Conservation (phyloP, 2,888 invertebrate species). For the Sylvicola fuscatus region DNA sequence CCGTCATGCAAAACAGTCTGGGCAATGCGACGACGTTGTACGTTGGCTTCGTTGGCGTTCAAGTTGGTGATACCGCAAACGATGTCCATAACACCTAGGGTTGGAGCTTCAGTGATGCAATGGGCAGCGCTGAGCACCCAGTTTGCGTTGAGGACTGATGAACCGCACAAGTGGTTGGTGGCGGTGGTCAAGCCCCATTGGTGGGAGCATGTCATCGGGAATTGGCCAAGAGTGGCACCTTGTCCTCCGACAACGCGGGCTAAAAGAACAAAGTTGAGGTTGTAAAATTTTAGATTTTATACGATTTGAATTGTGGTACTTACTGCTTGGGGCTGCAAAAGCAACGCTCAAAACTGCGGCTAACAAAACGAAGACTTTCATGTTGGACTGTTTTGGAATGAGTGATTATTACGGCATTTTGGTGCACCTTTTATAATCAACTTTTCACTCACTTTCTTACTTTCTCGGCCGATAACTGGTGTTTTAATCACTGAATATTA, state of each 20-base stretch:
- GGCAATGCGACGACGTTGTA: slow-evolving; percentile 1
- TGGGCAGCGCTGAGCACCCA: slow-evolving; percentile 9
- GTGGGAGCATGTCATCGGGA: slow-evolving; percentile 6
- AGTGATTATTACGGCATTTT: too few relatives aligned
- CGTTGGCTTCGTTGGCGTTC: not conserved
- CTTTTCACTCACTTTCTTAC: too few relatives aligned
- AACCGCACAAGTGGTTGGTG: slow-evolving; percentile 6
- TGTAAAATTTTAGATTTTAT: too few relatives aligned
- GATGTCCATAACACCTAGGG: slow-evolving; percentile 3
- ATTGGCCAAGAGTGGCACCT: slow-evolving; percentile 5
- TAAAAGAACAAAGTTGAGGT: not conserved
- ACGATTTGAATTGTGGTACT: too few relatives aligned
- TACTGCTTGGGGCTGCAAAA: too few relatives aligned
- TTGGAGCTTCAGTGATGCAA: slow-evolving; percentile 6
- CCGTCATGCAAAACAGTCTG: not conserved
- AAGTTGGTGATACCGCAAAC: not conserved
- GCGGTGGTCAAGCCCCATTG: not conserved
- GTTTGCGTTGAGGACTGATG: slow-evolving; percentile 7
- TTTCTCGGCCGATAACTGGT: too few relatives aligned
- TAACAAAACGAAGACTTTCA: too few relatives aligned
- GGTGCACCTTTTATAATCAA: too few relatives aligned
- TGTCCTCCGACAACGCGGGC: slow-evolving; percentile 7
- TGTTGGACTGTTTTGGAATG: too few relatives aligned
- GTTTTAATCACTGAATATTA: too few relatives aligned
- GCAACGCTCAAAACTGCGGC: too few relatives aligned